These are phyloP conservation scores for Aix galericulata DNA, from an alignment of 2,113 vertebrate species.

Conservation along the genomic window DNA sequence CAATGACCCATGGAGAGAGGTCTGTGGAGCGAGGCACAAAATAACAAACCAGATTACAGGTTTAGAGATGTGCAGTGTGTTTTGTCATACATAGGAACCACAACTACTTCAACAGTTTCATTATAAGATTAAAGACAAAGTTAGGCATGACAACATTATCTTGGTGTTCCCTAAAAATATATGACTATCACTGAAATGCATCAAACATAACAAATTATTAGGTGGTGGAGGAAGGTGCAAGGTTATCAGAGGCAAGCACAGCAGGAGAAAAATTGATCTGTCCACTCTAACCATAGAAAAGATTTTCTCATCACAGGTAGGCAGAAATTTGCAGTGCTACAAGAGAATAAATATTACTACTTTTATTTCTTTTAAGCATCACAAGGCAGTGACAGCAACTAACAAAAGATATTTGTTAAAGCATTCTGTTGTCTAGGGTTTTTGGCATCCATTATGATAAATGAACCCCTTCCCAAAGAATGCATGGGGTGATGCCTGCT, in stretches of 20 bases:
- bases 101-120: not conserved
- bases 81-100: not conserved
- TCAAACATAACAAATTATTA: not conserved
- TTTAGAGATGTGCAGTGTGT: not conserved
- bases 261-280: not conserved
- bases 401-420: not conserved
- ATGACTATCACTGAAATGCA: not conserved
- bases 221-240: not conserved
- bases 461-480: not conserved
- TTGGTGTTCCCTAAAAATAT: not conserved
- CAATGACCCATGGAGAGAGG: not conserved
- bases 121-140: not conserved
- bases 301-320: not conserved
- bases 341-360: not conserved
- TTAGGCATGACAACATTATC: not conserved
- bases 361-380: not conserved
- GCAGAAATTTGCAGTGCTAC: not conserved
- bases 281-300: not conserved
- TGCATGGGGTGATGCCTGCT: accelerated
- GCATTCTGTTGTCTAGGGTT: not conserved
- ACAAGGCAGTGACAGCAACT: not conserved
- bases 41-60: not conserved
- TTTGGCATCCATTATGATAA: not conserved
- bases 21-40: not conserved
- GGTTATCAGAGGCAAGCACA: not conserved